A percentile compares a stretch with the other conserved stretches of the same genome.
These are phyloP conservation scores for Abramis brama DNA, from an alignment of 2,113 vertebrate species.

Conservation along the genomic window DNA sequence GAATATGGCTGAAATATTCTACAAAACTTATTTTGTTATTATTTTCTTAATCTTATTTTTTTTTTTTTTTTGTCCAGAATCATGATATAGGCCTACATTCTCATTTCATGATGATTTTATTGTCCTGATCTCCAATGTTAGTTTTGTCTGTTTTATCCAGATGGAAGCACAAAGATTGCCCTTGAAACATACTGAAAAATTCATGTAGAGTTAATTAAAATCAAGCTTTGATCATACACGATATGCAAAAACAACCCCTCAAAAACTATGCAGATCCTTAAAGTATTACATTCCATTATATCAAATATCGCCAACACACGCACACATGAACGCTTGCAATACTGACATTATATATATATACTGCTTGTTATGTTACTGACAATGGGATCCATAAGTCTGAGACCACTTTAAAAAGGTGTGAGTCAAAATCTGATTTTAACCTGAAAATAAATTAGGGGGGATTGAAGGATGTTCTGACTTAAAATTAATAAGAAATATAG, in stretches of 20 bases:
- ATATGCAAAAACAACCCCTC: constrained; percentile 53
- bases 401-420: background rate
- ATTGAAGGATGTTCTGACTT: background rate
- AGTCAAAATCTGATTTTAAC: background rate
- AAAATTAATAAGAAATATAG: background rate
- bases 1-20: background rate
- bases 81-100: background rate
- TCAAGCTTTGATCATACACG: constrained; percentile 58
- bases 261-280: constrained; percentile 41
- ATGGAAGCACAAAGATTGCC: constrained; percentile 43
- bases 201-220: constrained; percentile 58
- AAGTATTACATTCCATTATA: constrained; percentile 37
- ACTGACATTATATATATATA: background rate
- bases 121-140: background rate
- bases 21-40: too few relatives aligned
- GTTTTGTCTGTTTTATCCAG: constrained; percentile 51
- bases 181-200: constrained; percentile 60
- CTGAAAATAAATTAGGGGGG: background rate
- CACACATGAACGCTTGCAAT: background rate
- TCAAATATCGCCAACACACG: constrained; percentile 18
- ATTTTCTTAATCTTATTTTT: background rate
- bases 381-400: background rate
- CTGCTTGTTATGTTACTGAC: background rate
- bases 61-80: background rate
- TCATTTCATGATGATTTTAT: constrained; percentile 30